Evolutionary conservation across 2,113 vertebrate genomes (phyloP), one percentile per base, ranked within the genome.

Genomic region (Megaleporinus macrocephalus): DNA sequence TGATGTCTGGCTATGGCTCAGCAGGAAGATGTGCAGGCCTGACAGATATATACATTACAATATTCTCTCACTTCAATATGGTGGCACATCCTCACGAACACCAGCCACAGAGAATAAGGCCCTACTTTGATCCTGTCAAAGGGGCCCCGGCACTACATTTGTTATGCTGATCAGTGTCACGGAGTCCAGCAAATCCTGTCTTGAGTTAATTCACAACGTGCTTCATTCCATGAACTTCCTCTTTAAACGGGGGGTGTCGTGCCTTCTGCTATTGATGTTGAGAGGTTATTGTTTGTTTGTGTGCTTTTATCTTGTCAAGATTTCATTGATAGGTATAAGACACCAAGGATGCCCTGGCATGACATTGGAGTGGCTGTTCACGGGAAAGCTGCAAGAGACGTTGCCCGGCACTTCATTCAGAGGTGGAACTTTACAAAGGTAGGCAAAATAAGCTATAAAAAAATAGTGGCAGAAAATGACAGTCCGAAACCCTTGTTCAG

Each of bases 351-450:
- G 81, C 81, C 82, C 15, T 83, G 88, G 80, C 84, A 81, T 73
- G 86, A 92, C 47, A 69, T 84, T 36, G 79, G 87, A 26, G 73
- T 80, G 51, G 79, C 77, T 75, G 83, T 72, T 49, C 71, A 87
- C 20, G 86, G 86, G 5, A 83, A 83, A 18, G 81, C 75, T 3
- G 82, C 70, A 1, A 63, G 84, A 22, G 83, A 90, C 78, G 69
- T 75, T 20, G 76, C 80, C 4, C 76, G 84, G 18, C 78, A 84
- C 86, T 87, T 86, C 27, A 85, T 83, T 68, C 81, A 88, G 76
- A 82, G 87, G 73, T 91, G 87, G 89, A 88, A 87, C 73, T 91
- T 88, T 76, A 87, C 81, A 75, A 84, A 89, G 73, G 84, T 83
- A 73, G 47, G 29, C 14, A 12, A 11, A 63, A 81, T 44, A 66